Evolutionary conservation across 2,888 invertebrate species (phyloP).

Genomic region (Polietes domitor): DNA sequence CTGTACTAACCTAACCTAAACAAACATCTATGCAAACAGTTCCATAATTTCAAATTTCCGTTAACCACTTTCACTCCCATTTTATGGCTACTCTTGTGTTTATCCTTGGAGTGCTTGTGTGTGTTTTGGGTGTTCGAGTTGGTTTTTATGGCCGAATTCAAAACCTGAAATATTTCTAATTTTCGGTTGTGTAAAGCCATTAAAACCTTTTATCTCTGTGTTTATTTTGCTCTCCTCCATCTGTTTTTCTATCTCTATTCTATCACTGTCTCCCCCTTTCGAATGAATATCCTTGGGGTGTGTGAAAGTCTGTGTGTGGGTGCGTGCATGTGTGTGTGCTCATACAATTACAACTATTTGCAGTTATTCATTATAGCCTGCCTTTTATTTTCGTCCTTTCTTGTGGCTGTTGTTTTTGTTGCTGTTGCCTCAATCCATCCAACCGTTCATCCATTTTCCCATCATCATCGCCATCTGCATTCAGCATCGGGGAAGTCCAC

Average conservation of each 20-base stretch:
- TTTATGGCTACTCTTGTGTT: slow-evolving; percentile 8
- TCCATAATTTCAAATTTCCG: not conserved
- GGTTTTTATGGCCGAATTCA: slow-evolving; percentile 11
- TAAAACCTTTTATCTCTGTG: slow-evolving; percentile 32
- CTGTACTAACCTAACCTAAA: not conserved
- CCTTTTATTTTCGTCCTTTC: slow-evolving; percentile 1
- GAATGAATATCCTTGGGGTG: not conserved
- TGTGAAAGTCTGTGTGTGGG: not conserved
- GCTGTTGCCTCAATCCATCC: not conserved
- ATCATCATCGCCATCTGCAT: not conserved
- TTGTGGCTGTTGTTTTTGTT: not conserved
- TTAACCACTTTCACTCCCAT: not conserved
- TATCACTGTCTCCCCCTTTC: not conserved
- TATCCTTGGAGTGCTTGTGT: slow-evolving; percentile 3
- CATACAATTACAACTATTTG: slow-evolving; percentile 4
- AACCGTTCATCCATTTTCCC: not conserved
- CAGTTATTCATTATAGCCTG: slow-evolving; percentile 26
- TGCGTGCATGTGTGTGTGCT: not conserved
- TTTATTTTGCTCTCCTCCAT: not conserved
- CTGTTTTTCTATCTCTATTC: not conserved
- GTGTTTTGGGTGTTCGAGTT: not conserved
- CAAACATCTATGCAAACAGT: not conserved
- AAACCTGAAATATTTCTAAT: slow-evolving; percentile 42
- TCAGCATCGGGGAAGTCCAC: not conserved
- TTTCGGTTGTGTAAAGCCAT: slow-evolving; percentile 34